phyloP scores from a whole-genome alignment of 37 sponge, comb jelly and placozoan genomes.

The Theonella swinhoei region DNA sequence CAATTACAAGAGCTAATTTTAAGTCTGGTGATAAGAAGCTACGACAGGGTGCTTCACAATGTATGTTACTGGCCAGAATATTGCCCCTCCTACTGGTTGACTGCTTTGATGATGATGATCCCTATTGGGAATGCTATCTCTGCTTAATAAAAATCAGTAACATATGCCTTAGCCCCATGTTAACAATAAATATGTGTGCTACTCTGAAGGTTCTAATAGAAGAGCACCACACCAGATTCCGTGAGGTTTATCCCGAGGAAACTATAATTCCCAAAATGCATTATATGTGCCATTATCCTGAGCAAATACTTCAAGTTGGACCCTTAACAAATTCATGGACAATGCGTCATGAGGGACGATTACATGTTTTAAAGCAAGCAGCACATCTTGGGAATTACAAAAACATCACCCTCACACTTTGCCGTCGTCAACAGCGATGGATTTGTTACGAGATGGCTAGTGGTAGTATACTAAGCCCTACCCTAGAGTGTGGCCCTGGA shows the following conservation, averaged over 20 bases:
- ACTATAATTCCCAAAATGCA: constrained; percentile 43
- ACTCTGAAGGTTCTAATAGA: constrained; percentile 16
- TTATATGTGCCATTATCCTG: constrained; percentile 32
- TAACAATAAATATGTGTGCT: constrained; percentile 2
- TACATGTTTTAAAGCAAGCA: constrained; percentile 29
- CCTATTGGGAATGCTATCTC: constrained; percentile 21
- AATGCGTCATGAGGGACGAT: constrained; percentile 48
- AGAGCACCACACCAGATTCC: constrained; percentile 19
- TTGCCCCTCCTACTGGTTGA: constrained; percentile 51
- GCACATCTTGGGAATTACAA: constrained; percentile 27
- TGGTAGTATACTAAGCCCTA: neutral
- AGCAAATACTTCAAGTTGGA: constrained; percentile 9
- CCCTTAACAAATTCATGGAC: constrained; percentile 44
- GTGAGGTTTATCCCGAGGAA: neutral
- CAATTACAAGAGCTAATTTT: neutral
- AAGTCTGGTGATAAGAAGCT: too few relatives aligned
- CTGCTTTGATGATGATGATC: constrained; percentile 14
- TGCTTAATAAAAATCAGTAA: constrained; percentile 10
- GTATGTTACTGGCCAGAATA: constrained; percentile 2
- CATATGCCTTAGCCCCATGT: constrained; percentile 8
- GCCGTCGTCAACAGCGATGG: constrained; percentile 18
- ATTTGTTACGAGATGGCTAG: constrained; percentile 26
- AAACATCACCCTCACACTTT: constrained; percentile 27
- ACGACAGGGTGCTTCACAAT: constrained; percentile 23
- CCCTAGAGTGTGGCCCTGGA: constrained; percentile 14